These are phyloP conservation scores for Drosophila dunni DNA, from an alignment of 1,140 invertebrate species.

Conservation along the genomic window DNA sequence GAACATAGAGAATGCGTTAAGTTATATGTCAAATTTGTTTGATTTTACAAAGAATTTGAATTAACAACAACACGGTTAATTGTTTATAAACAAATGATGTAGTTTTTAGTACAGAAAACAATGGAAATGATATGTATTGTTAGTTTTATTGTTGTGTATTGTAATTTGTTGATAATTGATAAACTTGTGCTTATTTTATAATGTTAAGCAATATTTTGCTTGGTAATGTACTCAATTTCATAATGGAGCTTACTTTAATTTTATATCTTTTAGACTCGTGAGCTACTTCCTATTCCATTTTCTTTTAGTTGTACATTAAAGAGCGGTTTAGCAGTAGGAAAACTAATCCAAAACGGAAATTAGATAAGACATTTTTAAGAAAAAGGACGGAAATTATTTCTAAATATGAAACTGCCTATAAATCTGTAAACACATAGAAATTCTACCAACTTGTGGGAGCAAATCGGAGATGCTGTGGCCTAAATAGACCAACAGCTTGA, in stretches of 20 bases:
- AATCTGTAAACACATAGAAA: neutral
- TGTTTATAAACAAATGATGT: constrained; percentile 7
- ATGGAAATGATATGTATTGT: constrained; percentile 6
- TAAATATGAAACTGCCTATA: neutral
- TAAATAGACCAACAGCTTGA: constrained; percentile 6
- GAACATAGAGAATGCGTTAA: constrained; percentile 74
- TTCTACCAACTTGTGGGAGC: neutral
- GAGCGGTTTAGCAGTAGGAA: neutral
- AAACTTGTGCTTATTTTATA: constrained; percentile 41
- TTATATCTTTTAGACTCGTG: neutral
- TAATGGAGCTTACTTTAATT: neutral
- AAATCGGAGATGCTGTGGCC: neutral
- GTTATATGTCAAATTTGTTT: constrained; percentile 33
- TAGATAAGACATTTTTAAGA: neutral
- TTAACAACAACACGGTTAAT: constrained; percentile 26
- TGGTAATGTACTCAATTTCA: constrained; percentile 33
- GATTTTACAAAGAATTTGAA: constrained; percentile 28
- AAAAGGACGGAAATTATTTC: neutral
- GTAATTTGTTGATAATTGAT: neutral
- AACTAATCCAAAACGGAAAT: constrained; percentile 6
- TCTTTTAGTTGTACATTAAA: constrained; percentile 26
- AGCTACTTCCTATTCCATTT: neutral
- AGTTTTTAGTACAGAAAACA: constrained; percentile 33
- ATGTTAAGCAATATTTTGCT: constrained; percentile 9
- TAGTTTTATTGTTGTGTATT: constrained; percentile 17